A percentile compares a stretch with the other conserved stretches of the same genome.
Evolutionary conservation across 1,140 invertebrate genomes (phyloP).

Genomic region (Araneus ventricosus): DNA sequence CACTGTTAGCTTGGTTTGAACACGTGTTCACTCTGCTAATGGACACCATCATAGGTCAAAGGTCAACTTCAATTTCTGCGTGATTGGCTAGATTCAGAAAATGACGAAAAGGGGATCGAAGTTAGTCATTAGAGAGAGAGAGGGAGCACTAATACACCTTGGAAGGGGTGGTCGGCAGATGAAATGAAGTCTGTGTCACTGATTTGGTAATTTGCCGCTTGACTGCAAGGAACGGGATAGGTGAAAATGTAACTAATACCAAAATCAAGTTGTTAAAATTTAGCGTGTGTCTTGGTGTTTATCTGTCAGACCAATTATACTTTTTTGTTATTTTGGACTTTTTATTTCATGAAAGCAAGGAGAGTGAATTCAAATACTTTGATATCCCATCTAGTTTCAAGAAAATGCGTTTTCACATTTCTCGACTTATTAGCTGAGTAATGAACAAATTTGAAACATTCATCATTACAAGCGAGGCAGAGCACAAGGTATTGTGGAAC

Average conservation of each 20-base stretch:
- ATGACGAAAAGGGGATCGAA: slow-evolving; percentile 55
- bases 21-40: slow-evolving; percentile 51
- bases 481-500: too few relatives aligned
- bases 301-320: neutral
- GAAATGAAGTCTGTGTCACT: slow-evolving; percentile 3
- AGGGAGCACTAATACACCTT: slow-evolving; percentile 50
- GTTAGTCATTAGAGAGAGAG: slow-evolving; percentile 58
- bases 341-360: too few relatives aligned
- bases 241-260: neutral
- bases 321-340: neutral
- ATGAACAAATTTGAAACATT: too few relatives aligned
- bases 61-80: slow-evolving; percentile 56
- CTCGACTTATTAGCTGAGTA: too few relatives aligned
- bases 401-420: too few relatives aligned
- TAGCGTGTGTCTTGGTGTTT: neutral
- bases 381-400: too few relatives aligned
- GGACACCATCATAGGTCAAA: slow-evolving; percentile 48
- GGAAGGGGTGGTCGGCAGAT: slow-evolving; percentile 23
- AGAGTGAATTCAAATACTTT: too few relatives aligned
- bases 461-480: too few relatives aligned
- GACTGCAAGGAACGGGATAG: neutral
- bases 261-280: neutral
- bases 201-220: slow-evolving; percentile 53
- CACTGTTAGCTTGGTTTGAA: too few relatives aligned
- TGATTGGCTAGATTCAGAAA: slow-evolving; percentile 66